A percentile compares a stretch with the other conserved stretches of the same genome.
Evolutionary conservation across 2,888 invertebrate genomes (phyloP).

Genomic region (Epistrophe grossulariae): DNA sequence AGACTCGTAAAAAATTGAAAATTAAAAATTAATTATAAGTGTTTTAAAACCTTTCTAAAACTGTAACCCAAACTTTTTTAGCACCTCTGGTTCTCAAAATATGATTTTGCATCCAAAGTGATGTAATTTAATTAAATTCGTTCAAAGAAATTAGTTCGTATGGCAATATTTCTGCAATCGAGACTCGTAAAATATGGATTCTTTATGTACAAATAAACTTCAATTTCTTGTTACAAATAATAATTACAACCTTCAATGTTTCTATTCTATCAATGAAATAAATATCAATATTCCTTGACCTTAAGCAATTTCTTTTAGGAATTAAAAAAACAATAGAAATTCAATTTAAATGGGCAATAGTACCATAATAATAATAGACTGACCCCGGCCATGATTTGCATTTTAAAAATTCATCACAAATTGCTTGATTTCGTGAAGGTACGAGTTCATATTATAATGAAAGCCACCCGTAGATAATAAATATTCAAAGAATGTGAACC

Average conservation of each 20-base stretch:
- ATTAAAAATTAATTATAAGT: too few relatives aligned
- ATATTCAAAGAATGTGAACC: background rate
- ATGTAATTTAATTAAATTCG: too few relatives aligned
- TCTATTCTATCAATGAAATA: background rate
- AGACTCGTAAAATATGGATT: background rate
- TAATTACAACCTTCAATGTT: background rate
- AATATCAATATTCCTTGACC: background rate
- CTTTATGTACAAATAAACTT: background rate
- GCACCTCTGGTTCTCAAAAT: too few relatives aligned
- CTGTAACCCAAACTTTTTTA: too few relatives aligned
- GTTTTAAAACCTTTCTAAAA: too few relatives aligned
- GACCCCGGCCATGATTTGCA: background rate
- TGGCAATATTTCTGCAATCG: too few relatives aligned
- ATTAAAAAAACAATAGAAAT: background rate
- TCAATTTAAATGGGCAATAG: background rate
- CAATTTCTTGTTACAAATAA: background rate
- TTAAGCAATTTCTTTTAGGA: background rate
- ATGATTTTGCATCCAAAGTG: too few relatives aligned
- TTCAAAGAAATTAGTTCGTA: too few relatives aligned
- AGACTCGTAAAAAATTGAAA: too few relatives aligned
- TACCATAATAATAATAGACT: background rate
- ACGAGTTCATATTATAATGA: background rate
- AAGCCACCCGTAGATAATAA: background rate
- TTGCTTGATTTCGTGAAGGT: background rate
- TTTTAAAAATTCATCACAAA: background rate